phyloP scores from a whole-genome alignment of 1,140 invertebrate species.

The Varroa destructor region DNA sequence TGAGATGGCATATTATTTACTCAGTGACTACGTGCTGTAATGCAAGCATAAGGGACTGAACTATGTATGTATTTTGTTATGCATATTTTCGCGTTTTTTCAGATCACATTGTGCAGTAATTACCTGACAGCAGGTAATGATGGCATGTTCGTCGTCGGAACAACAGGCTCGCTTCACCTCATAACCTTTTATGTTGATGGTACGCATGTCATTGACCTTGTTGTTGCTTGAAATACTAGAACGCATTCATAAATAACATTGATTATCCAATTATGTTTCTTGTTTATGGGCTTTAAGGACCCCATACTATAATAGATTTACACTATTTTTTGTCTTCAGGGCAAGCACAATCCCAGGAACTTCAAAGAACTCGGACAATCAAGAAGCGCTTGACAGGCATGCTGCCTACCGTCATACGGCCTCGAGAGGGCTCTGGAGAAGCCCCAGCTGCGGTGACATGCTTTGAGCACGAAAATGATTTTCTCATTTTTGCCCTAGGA shows the following conservation, averaged over 20 bases:
- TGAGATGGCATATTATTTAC: too few species aligned
- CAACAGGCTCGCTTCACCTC: constrained; percentile 3
- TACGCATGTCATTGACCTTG: background rate
- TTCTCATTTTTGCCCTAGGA: background rate
- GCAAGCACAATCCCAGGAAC: constrained; percentile 5
- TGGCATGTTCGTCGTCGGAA: constrained; percentile 16
- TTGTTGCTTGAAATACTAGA: too few species aligned
- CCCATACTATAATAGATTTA: too few species aligned
- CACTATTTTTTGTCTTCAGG: background rate
- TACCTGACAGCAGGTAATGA: constrained; percentile 14
- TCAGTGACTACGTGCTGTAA: too few species aligned
- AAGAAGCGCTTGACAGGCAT: constrained; percentile 17
- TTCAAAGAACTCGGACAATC: constrained; percentile 20
- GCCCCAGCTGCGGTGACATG: constrained; percentile 4
- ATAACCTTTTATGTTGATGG: constrained; percentile 8
- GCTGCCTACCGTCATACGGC: constrained; percentile 2
- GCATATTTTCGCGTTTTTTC: background rate
- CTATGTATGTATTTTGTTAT: too few species aligned
- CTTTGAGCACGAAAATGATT: constrained; percentile 24
- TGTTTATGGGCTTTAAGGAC: too few species aligned
- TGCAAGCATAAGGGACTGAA: too few species aligned
- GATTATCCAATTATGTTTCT: too few species aligned
- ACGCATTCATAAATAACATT: too few species aligned
- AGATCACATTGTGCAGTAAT: constrained; percentile 25
- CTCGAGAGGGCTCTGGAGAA: constrained; percentile 1